Conservation (phyloP, 2,113 vertebrate species). For the Galeopterus variegatus region DNA sequence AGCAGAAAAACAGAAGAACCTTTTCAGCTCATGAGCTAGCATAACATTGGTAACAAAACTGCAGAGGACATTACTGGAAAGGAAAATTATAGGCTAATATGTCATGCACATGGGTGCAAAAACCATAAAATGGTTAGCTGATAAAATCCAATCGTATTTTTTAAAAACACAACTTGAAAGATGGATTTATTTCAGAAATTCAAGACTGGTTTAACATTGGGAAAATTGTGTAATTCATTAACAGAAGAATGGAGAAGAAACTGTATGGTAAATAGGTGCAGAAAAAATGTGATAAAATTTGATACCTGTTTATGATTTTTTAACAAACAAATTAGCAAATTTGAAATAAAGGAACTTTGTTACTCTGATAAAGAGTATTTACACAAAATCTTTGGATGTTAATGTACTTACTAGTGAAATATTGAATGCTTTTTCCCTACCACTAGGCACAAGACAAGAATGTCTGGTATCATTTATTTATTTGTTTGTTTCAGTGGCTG, state of each 20-base stretch:
- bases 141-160: not conserved
- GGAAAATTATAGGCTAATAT: not conserved
- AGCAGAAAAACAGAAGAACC: not conserved
- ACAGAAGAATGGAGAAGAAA: not conserved
- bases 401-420: not conserved
- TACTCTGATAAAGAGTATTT: not conserved
- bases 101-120: not conserved
- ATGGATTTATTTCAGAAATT: constrained; percentile 3
- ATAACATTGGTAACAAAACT: not conserved
- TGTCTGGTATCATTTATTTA: not conserved
- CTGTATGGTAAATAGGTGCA: too few relatives aligned
- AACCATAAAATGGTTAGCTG: not conserved
- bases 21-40: not conserved
- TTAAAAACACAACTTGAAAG: not conserved
- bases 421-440: not conserved
- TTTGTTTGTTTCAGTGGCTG: too few relatives aligned
- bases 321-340: not conserved
- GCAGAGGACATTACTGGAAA: not conserved
- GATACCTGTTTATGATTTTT: not conserved
- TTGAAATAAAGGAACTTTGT: not conserved
- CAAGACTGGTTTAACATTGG: not conserved
- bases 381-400: not conserved
- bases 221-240: not conserved
- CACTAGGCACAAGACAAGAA: not conserved
- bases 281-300: not conserved